A percentile compares a stretch with the other conserved stretches of the same genome.
phyloP scores from a whole-genome alignment of 2,888 invertebrate genomes.

The Clistopyga incitator region DNA sequence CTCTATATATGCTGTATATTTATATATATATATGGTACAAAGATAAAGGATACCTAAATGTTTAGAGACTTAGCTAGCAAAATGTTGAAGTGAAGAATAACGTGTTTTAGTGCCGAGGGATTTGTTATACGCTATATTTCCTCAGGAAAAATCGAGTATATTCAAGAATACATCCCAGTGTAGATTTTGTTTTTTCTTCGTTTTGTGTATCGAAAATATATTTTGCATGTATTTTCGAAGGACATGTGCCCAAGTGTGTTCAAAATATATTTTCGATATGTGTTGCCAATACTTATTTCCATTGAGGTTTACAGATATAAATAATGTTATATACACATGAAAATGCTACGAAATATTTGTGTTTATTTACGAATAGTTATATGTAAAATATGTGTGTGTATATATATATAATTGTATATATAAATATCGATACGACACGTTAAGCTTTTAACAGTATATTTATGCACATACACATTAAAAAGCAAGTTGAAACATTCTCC shows the following conservation, averaged over 20 bases:
- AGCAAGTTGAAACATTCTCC: constrained; percentile 50
- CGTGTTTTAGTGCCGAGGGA: constrained; percentile 39
- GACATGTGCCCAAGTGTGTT: too few relatives aligned
- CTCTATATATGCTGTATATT: constrained; percentile 28
- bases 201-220: constrained; percentile 4
- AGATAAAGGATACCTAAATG: constrained; percentile 52
- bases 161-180: background rate
- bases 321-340: constrained; percentile 53
- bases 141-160: background rate
- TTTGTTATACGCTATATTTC: constrained; percentile 32
- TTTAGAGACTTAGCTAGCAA: constrained; percentile 40
- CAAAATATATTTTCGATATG: constrained; percentile 9
- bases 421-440: constrained; percentile 52
- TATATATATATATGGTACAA: constrained; percentile 41
- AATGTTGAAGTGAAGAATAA: constrained; percentile 44
- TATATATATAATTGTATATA: background rate
- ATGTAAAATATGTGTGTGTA: constrained; percentile 49
- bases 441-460: constrained; percentile 64
- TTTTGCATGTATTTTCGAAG: background rate
- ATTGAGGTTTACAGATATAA: constrained; percentile 38
- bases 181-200: background rate
- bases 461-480: constrained; percentile 52
- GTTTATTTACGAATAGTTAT: constrained; percentile 55
- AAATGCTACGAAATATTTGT: constrained; percentile 47
- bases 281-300: constrained; percentile 14